These are phyloP conservation scores for Actinemys pallida DNA, from an alignment of 2,113 vertebrate genomes.

Conservation along the genomic window DNA sequence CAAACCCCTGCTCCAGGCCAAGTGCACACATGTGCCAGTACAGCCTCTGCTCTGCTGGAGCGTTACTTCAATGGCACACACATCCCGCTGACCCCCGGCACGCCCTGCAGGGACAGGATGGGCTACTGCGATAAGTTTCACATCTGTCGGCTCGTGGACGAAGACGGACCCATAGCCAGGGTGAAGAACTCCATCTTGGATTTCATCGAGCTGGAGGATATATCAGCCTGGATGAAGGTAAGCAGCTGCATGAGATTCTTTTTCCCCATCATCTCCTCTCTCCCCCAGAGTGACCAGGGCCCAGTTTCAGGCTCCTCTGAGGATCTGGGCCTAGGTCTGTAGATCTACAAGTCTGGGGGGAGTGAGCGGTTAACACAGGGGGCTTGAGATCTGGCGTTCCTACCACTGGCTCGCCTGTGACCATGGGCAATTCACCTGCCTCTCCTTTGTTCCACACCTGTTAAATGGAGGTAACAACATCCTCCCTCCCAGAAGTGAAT, in stretches of 20 bases:
- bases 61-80: slow-evolving; percentile 70
- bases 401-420: background rate
- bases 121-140: slow-evolving; percentile 85
- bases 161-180: slow-evolving; percentile 82
- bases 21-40: slow-evolving; percentile 80
- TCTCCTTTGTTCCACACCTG: background rate
- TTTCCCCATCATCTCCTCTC: background rate
- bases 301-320: background rate
- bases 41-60: slow-evolving; percentile 74
- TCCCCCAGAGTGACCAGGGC: background rate
- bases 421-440: background rate
- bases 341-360: background rate
- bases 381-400: background rate
- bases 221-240: slow-evolving; percentile 84
- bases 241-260: background rate
- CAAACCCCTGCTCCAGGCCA: slow-evolving; percentile 33
- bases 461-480: background rate
- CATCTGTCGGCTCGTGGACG: slow-evolving; percentile 80
- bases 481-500: background rate
- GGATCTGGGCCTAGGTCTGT: background rate
- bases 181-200: slow-evolving; percentile 82
- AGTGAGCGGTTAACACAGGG: background rate
- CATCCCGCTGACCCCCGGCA: slow-evolving; percentile 69
- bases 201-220: slow-evolving; percentile 75
- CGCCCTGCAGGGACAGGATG: slow-evolving; percentile 76